These are phyloP conservation scores for Otocyon megalotis DNA, from an alignment of 2,113 vertebrate species.

Conservation along the genomic window DNA sequence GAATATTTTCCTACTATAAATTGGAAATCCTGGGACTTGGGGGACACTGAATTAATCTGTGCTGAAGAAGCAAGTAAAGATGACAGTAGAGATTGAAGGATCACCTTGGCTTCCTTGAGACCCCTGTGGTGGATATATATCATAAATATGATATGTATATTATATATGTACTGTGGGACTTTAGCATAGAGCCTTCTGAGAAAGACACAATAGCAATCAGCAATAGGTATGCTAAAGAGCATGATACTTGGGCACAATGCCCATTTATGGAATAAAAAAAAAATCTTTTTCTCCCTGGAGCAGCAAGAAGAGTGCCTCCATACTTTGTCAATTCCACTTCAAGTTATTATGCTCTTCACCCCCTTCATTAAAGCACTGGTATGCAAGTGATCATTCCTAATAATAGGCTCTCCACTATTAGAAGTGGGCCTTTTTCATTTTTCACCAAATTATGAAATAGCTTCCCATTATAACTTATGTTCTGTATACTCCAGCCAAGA, in stretches of 20 bases:
- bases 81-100: slow-evolving; percentile 78
- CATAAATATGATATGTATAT: slow-evolving; percentile 65
- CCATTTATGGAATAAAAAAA: slow-evolving; percentile 1
- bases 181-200: background rate
- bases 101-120: slow-evolving; percentile 55
- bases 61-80: slow-evolving; percentile 77
- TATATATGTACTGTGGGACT: slow-evolving; percentile 50
- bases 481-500: slow-evolving; percentile 81
- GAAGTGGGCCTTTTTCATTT: slow-evolving; percentile 82
- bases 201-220: background rate
- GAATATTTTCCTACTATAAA: slow-evolving; percentile 72
- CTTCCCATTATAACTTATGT: slow-evolving; percentile 82
- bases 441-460: slow-evolving; percentile 84
- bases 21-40: slow-evolving; percentile 70
- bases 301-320: slow-evolving; percentile 29
- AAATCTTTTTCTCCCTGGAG: background rate
- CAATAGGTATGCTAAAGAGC: slow-evolving; percentile 58
- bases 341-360: slow-evolving; percentile 59
- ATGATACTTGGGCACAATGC: slow-evolving; percentile 34
- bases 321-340: slow-evolving; percentile 63
- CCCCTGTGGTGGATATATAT: slow-evolving; percentile 36
- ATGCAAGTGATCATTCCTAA: slow-evolving; percentile 80
- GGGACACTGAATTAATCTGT: slow-evolving; percentile 74
- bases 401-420: slow-evolving; percentile 80
- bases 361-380: slow-evolving; percentile 76